These are phyloP conservation scores for Todus mexicanus DNA, from an alignment of 2,797 vertebrate species.

Conservation along the genomic window DNA sequence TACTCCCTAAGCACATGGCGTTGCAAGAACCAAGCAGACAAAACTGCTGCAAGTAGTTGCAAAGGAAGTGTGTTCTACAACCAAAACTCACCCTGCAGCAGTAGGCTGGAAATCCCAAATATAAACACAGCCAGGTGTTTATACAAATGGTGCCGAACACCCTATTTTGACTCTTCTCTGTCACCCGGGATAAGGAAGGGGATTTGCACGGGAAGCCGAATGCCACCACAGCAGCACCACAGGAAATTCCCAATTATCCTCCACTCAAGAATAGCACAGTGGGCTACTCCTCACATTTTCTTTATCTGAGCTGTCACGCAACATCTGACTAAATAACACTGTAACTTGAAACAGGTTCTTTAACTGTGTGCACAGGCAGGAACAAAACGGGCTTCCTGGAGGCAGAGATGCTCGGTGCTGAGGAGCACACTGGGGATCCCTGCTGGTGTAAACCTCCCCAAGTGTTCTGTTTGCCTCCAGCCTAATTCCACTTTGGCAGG, in stretches of 20 bases:
- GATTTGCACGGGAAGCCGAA: background rate
- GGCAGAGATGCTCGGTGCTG: rapidly evolving
- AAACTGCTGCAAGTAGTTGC: background rate
- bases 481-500: background rate
- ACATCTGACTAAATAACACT: background rate
- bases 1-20: rapidly evolving
- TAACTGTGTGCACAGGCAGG: background rate
- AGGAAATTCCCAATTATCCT: conserved; percentile 57
- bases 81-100: background rate
- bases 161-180: background rate
- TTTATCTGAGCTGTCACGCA: conserved; percentile 38
- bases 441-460: background rate
- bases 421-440: background rate
- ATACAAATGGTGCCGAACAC: background rate
- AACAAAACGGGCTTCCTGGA: background rate
- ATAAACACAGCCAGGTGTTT: background rate
- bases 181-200: background rate
- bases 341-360: conserved; percentile 17
- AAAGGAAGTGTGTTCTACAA: background rate
- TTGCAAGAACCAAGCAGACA: background rate
- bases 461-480: background rate
- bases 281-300: conserved; percentile 21
- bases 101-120: background rate
- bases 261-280: conserved; percentile 31
- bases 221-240: background rate